phyloP scores from a whole-genome alignment of 1,140 invertebrate species.

The Hirudo medicinalis region DNA sequence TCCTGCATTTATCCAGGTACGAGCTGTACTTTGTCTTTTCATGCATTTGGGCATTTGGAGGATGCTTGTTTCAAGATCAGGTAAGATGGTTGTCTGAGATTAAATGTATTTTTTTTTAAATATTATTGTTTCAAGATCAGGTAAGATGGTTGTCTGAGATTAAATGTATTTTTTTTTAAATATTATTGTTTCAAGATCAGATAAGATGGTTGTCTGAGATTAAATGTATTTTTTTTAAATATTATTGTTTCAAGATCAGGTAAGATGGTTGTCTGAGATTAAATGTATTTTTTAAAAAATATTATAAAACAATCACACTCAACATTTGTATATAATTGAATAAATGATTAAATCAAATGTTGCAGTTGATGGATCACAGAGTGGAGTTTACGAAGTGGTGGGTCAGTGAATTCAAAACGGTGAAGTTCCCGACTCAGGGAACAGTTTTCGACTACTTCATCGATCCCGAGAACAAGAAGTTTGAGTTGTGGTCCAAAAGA shows the following conservation, averaged over 20 bases:
- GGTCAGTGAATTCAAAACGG: constrained; percentile 83
- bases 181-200: constrained; percentile 57
- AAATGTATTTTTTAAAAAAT: background rate
- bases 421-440: constrained; percentile 65
- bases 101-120: too few species aligned
- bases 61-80: constrained; percentile 84
- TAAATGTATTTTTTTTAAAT: too few species aligned
- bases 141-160: constrained; percentile 39
- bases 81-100: constrained; percentile 39
- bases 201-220: constrained; percentile 39
- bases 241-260: constrained; percentile 59
- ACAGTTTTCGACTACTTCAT: constrained; percentile 92
- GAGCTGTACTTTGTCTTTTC: constrained; percentile 92
- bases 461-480: constrained; percentile 73
- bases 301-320: background rate
- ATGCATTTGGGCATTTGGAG: constrained; percentile 89
- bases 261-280: constrained; percentile 34
- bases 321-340: constrained; percentile 7
- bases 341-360: constrained; percentile 20
- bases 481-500: constrained; percentile 73
- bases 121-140: constrained; percentile 57
- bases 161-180: too few species aligned
- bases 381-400: constrained; percentile 95
- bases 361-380: constrained; percentile 61
- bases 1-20: constrained; percentile 46